Conservation (phyloP, 1,140 invertebrate genomes). For the Plodia interpunctella region DNA sequence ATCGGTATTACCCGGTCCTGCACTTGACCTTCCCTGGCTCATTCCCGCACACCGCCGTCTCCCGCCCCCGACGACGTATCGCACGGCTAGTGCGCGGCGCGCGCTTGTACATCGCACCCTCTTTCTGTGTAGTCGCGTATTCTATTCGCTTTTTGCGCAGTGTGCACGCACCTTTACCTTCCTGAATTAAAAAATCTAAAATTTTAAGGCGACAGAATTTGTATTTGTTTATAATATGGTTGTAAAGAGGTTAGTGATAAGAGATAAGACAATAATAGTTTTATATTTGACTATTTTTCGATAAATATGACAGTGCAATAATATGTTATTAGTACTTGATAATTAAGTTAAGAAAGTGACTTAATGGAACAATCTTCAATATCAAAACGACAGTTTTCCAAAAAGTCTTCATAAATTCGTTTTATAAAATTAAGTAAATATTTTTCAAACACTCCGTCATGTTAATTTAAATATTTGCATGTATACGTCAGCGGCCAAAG, state of each 20-base stretch:
- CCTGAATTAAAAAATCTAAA: too few relatives aligned
- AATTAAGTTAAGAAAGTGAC: too few relatives aligned
- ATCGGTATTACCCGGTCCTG: conserved; percentile 9
- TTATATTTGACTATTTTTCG: too few relatives aligned
- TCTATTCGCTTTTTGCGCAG: background rate
- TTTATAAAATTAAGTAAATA: background rate
- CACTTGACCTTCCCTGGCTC: conserved; percentile 36
- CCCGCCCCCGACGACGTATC: conserved; percentile 23
- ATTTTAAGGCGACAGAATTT: too few relatives aligned
- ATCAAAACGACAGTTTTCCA: too few relatives aligned
- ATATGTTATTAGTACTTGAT: too few relatives aligned
- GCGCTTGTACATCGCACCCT: background rate
- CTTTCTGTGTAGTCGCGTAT: background rate
- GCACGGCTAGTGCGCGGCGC: conserved; percentile 2
- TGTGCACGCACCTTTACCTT: background rate
- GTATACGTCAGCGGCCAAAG: background rate
- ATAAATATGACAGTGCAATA: too few relatives aligned
- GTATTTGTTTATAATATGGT: background rate
- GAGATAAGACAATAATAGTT: too few relatives aligned
- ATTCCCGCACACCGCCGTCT: conserved; percentile 22
- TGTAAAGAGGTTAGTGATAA: conserved; percentile 12
- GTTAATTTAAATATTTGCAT: background rate
- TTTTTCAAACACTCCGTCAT: background rate
- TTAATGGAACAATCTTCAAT: too few relatives aligned
- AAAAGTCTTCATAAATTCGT: too few relatives aligned